Evolutionary conservation across 2,888 invertebrate species (phyloP).

Genomic region (Troglohyphantes excavatus): DNA sequence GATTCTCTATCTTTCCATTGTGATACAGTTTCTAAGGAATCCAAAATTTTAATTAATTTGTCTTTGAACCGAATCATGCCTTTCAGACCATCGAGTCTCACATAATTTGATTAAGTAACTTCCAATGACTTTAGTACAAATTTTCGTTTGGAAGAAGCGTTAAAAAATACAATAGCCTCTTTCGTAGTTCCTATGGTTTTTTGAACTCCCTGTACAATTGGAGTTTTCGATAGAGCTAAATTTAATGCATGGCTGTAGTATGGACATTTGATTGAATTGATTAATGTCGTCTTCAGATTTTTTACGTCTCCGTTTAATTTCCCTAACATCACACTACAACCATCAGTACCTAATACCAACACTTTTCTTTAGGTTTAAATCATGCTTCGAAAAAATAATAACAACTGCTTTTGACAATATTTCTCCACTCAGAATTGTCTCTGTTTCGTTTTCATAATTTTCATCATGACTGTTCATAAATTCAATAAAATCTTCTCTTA

Average conservation of each 20-base stretch:
- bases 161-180: background rate
- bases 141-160: background rate
- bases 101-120: background rate
- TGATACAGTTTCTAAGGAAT: background rate
- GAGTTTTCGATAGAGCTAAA: background rate
- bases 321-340: background rate
- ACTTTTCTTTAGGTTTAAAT: background rate
- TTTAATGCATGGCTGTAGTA: background rate
- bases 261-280: background rate
- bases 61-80: background rate
- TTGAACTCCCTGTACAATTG: background rate
- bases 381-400: background rate
- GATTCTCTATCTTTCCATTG: background rate
- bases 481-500: background rate
- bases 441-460: background rate
- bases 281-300: background rate
- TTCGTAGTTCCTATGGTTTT: background rate
- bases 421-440: background rate
- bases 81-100: background rate
- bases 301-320: background rate
- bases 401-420: background rate
- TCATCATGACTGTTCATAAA: background rate
- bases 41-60: background rate
- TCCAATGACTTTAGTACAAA: background rate
- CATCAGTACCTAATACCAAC: background rate